phyloP scores from a whole-genome alignment of 92 coral and sea anemone genomes.

The Umimayanthus kanabou region DNA sequence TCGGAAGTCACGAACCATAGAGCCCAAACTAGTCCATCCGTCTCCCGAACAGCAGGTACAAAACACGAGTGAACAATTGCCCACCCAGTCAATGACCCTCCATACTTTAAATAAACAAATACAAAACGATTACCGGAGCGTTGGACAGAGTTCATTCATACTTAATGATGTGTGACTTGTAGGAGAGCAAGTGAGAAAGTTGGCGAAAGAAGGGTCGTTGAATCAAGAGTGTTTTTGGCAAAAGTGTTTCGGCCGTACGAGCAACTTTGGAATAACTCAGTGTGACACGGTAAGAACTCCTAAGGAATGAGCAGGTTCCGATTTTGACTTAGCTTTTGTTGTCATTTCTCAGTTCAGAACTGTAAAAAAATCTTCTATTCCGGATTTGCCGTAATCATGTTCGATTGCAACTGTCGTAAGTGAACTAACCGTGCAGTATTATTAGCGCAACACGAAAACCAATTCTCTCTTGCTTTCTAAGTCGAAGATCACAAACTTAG shows the following conservation, averaged over 20 bases:
- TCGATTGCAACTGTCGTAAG: too few relatives aligned
- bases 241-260: neutral
- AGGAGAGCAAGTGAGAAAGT: neutral
- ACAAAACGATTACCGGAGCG: neutral
- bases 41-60: neutral
- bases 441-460: too few relatives aligned
- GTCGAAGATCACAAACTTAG: too few relatives aligned
- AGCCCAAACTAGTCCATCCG: neutral
- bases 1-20: too few relatives aligned
- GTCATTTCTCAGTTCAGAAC: neutral
- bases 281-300: neutral
- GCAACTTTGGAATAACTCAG: neutral
- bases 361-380: neutral
- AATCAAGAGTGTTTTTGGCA: neutral
- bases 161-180: neutral
- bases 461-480: too few relatives aligned
- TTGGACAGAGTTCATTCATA: neutral
- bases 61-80: neutral
- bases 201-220: neutral
- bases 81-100: neutral
- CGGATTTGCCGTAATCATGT: too few relatives aligned
- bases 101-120: neutral
- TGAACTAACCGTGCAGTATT: too few relatives aligned
- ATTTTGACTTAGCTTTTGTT: neutral
- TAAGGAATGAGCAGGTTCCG: neutral